Evolutionary conservation across 2,797 vertebrate genomes (phyloP), one percentile per base, ranked within the genome.

Genomic region (Tadarida brasiliensis): DNA sequence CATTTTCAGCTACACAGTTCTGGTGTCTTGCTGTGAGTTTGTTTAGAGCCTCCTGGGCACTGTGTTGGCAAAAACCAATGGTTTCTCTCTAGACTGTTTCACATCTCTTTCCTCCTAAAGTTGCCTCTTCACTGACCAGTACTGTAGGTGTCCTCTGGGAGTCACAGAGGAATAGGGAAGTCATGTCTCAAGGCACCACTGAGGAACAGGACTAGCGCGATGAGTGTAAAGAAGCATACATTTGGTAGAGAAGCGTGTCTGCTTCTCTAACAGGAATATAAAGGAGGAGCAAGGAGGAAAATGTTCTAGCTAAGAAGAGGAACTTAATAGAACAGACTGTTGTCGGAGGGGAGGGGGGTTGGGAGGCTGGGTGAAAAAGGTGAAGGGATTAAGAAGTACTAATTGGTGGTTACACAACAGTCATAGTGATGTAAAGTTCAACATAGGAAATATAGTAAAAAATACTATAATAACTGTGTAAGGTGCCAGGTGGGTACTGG

Each of bases 281-380:
- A 93, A 83, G 94, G 35, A 84, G 17, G 7, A 20, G 12, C 51
- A 54, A 87, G 47, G 71, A 96, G 67, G 91, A 87, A 65, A 16
- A 56, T 56, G 91, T 92, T 68, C 44, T 70, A 68, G 65, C 33
- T 51, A 26, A 87, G 76, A 51, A 71, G 80, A 89, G 35, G 19
- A 35, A 30, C 33, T 28, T 65, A 65, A 63, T 7, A 7, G 76
- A 20, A 26, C 22, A 57, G 22, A 15, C 33, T 16, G 20, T 16
- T 10, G 22, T 54, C 4, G 22, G 76, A 4, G 51, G 22, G 56
- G 30, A 1, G 44, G n/a, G 6, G 76, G 76, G 20, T 33, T 35
- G 1, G 54, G 33, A 12, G 22, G 2, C 22, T 19, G 22, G n/a
- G 33, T 26, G 54, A 33, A 35, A 57, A 9, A 39, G 54, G 33